These are phyloP conservation scores for Strigamia crassipes DNA, from an alignment of 2,888 invertebrate genomes.

Conservation along the genomic window DNA sequence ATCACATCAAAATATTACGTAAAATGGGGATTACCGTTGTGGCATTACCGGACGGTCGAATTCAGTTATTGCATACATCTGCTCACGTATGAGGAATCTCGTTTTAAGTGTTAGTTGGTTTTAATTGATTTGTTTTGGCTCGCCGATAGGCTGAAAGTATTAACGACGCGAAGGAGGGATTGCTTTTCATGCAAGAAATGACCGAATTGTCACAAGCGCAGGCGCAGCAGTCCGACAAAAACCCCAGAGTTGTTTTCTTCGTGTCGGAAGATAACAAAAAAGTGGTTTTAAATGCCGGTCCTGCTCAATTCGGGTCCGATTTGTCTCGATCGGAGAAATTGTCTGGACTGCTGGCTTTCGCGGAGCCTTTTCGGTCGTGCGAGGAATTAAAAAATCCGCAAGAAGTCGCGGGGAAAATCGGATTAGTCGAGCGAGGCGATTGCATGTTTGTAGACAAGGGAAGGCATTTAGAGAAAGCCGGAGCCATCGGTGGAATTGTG, in stretches of 20 bases:
- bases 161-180: conserved; percentile 87
- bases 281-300: conserved; percentile 73
- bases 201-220: conserved; percentile 81
- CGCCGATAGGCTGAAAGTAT: conserved; percentile 64
- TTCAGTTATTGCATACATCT: conserved; percentile 81
- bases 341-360: conserved; percentile 67
- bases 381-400: conserved; percentile 65
- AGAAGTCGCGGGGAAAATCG: conserved; percentile 73
- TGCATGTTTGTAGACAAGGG: conserved; percentile 97
- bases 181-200: conserved; percentile 97
- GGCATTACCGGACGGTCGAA: conserved; percentile 83
- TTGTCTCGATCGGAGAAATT: conserved; percentile 62
- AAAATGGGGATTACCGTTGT: conserved; percentile 95
- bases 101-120: neutral
- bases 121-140: neutral
- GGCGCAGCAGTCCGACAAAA: conserved; percentile 65
- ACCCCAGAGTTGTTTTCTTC: conserved; percentile 65
- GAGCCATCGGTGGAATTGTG: conserved; percentile 83
- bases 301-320: conserved; percentile 87
- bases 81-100: conserved; percentile 71
- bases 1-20: conserved; percentile 82
- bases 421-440: conserved; percentile 83
- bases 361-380: conserved; percentile 72
- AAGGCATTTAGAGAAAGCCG: conserved; percentile 76
- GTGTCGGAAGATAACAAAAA: conserved; percentile 52